These are phyloP conservation scores for Bufo bufo DNA, from an alignment of 2,113 vertebrate genomes.

Conservation along the genomic window DNA sequence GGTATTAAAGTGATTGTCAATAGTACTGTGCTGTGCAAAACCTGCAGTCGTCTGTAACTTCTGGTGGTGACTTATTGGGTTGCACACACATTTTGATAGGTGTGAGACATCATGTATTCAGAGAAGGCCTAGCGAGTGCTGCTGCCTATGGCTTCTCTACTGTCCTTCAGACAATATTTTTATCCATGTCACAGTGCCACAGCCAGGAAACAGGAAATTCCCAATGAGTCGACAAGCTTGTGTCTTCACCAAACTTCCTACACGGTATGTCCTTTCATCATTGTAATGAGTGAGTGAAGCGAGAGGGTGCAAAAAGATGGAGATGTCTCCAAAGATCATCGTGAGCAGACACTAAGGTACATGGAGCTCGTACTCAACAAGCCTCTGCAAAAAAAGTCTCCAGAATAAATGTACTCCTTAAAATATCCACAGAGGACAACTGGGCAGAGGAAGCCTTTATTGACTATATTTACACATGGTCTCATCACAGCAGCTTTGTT, in stretches of 20 bases:
- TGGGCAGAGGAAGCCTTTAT: background rate
- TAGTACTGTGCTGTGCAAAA: background rate
- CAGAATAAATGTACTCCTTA: background rate
- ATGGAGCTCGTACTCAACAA: background rate
- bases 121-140: background rate
- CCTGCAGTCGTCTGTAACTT: background rate
- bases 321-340: background rate
- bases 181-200: background rate
- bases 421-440: background rate
- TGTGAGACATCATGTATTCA: no score
- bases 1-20: no score
- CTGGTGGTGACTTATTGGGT: background rate
- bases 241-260: slow-evolving; percentile 3
- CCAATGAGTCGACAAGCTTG: background rate
- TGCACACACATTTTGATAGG: background rate
- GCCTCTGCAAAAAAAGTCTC: background rate
- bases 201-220: slow-evolving; percentile 29
- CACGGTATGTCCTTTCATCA: background rate
- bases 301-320: background rate
- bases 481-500: no score
- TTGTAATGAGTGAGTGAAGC: background rate
- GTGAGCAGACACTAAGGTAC: background rate
- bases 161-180: background rate
- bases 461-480: no score
- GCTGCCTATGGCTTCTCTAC: background rate